Conservation (phyloP, 2,888 invertebrate species). For the Hypercompe scribonia region DNA sequence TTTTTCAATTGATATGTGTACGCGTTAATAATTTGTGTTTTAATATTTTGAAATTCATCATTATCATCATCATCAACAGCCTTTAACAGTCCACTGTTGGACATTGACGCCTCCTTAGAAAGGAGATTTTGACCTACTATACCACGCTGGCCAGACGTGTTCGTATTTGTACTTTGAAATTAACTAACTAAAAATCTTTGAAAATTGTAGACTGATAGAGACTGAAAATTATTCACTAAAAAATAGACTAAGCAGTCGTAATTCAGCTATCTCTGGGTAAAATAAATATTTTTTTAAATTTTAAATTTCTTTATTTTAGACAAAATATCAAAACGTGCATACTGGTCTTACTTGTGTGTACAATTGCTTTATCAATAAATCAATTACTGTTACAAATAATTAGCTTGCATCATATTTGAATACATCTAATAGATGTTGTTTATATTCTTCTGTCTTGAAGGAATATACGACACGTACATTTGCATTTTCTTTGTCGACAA, state of each 20-base stretch:
- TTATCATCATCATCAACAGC: too few relatives aligned
- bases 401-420: slow-evolving; percentile 50
- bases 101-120: too few relatives aligned
- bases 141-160: too few relatives aligned
- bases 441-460: slow-evolving; percentile 65
- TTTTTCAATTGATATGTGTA: not conserved
- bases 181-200: too few relatives aligned
- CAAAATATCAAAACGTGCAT: not conserved
- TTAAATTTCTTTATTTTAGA: not conserved
- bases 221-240: not conserved
- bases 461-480: slow-evolving; percentile 70
- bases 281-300: not conserved
- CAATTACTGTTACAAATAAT: not conserved
- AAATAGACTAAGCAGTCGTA: too few relatives aligned
- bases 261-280: not conserved
- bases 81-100: too few relatives aligned
- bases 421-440: slow-evolving; percentile 64
- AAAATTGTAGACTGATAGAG: too few relatives aligned
- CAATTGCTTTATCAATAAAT: not conserved
- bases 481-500: slow-evolving; percentile 64
- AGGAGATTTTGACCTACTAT: too few relatives aligned
- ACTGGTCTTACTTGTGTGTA: not conserved
- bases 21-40: too few relatives aligned
- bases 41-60: too few relatives aligned
- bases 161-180: too few relatives aligned